Percentiles rank a stretch among this genome's conserved stretches.
Conservation (phyloP, 2,113 vertebrate species). For the Mus spicilegus region DNA sequence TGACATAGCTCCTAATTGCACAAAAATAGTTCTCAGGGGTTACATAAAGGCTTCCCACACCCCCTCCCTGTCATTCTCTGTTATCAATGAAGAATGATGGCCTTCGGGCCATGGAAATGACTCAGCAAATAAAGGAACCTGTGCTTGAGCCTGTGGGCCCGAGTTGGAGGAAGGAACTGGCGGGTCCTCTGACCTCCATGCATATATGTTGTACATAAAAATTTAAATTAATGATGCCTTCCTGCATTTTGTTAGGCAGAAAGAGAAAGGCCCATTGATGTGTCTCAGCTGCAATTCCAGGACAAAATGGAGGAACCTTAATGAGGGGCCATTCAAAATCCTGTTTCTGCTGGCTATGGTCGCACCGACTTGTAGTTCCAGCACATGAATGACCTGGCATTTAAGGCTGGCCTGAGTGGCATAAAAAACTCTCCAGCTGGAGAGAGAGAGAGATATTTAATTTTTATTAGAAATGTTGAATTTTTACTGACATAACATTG, state of each 20-base stretch:
- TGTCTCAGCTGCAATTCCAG: neutral
- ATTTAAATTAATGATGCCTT: neutral
- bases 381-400: neutral
- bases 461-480: slow-evolving; percentile 53
- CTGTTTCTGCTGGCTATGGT: neutral
- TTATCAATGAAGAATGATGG: slow-evolving; percentile 36
- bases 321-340: neutral
- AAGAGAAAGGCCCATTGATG: neutral
- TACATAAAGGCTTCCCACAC: slow-evolving; percentile 37
- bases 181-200: neutral
- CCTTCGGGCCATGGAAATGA: neutral
- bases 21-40: slow-evolving; percentile 64
- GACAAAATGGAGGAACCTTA: neutral
- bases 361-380: neutral
- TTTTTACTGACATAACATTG: neutral
- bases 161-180: neutral
- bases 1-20: slow-evolving; percentile 59
- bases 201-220: neutral
- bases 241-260: neutral
- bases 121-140: neutral
- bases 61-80: neutral
- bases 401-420: neutral
- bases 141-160: neutral
- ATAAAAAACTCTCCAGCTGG: neutral
- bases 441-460: neutral